Conservation (phyloP, 1,140 invertebrate genomes). For the Geopemphigus sp. region DNA sequence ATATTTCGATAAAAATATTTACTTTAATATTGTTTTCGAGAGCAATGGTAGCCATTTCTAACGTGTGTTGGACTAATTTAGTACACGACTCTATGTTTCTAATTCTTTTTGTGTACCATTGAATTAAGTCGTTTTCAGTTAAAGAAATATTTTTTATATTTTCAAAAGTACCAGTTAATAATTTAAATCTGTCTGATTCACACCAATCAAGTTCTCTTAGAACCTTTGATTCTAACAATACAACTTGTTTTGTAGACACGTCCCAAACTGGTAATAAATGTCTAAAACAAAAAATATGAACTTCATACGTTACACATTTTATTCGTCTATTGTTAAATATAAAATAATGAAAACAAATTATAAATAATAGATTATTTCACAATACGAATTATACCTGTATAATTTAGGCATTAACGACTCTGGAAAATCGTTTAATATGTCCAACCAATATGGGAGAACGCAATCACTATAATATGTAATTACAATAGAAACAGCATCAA, state of each 20-base stretch:
- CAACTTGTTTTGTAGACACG: slow-evolving; percentile 1
- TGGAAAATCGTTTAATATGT: slow-evolving; percentile 40
- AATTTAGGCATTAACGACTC: slow-evolving; percentile 38
- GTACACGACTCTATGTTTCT: slow-evolving; percentile 28
- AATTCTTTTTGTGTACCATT: slow-evolving; percentile 44
- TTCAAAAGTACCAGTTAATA: slow-evolving; percentile 38
- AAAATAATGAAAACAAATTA: neutral
- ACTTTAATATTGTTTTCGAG: slow-evolving; percentile 44
- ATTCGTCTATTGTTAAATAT: neutral
- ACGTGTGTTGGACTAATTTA: slow-evolving; percentile 40
- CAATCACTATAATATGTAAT: slow-evolving; percentile 29
- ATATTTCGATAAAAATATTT: neutral
- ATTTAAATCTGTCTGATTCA: slow-evolving; percentile 40
- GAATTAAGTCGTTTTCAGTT: slow-evolving; percentile 24
- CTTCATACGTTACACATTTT: neutral
- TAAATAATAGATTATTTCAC: neutral
- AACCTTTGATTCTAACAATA: slow-evolving; percentile 5
- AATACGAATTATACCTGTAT: slow-evolving; percentile 22
- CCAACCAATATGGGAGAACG: slow-evolving; percentile 36
- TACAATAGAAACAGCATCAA: slow-evolving; percentile 40
- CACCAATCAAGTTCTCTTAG: slow-evolving; percentile 44
- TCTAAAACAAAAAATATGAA: slow-evolving; percentile 14
- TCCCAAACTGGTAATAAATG: slow-evolving; percentile 42
- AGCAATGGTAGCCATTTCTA: slow-evolving; percentile 40
- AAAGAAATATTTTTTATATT: slow-evolving; percentile 2